These are phyloP conservation scores for Noctua janthe DNA, from an alignment of 2,888 invertebrate genomes.

Conservation along the genomic window DNA sequence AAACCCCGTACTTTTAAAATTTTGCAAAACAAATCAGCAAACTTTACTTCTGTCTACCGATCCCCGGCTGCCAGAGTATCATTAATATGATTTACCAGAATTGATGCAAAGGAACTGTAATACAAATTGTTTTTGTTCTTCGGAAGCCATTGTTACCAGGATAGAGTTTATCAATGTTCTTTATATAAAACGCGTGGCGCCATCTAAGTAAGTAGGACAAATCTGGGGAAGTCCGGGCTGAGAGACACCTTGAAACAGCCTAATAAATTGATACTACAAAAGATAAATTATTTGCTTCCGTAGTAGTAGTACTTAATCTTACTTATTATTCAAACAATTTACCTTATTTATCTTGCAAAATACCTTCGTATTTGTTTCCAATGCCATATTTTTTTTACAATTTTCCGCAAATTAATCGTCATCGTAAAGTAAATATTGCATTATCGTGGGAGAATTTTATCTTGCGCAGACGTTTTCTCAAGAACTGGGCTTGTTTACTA, in stretches of 20 bases:
- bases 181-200: not conserved
- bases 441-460: conserved; percentile 53
- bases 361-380: conserved; percentile 3
- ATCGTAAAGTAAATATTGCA: conserved; percentile 38
- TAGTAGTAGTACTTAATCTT: conserved; percentile 14
- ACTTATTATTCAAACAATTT: not conserved
- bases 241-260: conserved; percentile 1
- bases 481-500: conserved; percentile 38
- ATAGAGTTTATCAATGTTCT: not conserved
- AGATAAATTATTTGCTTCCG: conserved; percentile 4
- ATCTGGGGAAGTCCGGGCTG: not conserved
- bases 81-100: not conserved
- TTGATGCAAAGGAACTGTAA: too few relatives aligned
- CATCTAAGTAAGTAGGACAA: not conserved
- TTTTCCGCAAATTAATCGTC: conserved; percentile 16
- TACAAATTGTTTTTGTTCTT: too few relatives aligned
- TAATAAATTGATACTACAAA: conserved; percentile 12
- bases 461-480: conserved; percentile 26
- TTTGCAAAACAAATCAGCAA: too few relatives aligned
- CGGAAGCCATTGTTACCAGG: not conserved
- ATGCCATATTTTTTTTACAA: conserved; percentile 22
- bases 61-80: not conserved
- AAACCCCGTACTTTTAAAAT: too few relatives aligned
- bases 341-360: conserved; percentile 19
- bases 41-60: too few relatives aligned